A percentile compares a stretch with the other conserved stretches of the same genome.
Conservation (phyloP, 1,140 invertebrate species). For the Drosophila repletoides region DNA sequence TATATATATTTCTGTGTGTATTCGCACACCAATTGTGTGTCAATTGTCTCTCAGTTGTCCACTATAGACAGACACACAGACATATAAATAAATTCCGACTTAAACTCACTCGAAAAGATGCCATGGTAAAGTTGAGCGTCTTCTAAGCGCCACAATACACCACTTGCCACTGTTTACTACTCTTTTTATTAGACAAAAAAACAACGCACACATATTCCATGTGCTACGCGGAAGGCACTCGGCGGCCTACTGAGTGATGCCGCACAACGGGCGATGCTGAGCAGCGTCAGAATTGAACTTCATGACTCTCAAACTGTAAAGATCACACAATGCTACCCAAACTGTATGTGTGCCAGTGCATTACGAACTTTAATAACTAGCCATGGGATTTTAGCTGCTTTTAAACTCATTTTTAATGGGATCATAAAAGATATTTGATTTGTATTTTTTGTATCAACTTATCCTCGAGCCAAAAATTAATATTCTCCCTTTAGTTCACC, state of each 20-base stretch:
- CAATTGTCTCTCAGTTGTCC: conserved; percentile 7
- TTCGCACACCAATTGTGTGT: conserved; percentile 14
- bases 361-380: background rate
- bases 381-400: too few species aligned
- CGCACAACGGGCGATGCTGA: background rate
- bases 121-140: conserved; percentile 17
- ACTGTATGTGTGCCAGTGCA: background rate
- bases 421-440: too few species aligned
- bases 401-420: too few species aligned
- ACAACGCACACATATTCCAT: background rate
- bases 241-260: conserved; percentile 10
- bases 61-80: background rate
- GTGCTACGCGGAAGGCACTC: conserved; percentile 23
- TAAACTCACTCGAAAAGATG: conserved; percentile 32
- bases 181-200: conserved; percentile 3
- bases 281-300: conserved; percentile 10
- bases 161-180: conserved; percentile 10
- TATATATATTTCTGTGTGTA: background rate
- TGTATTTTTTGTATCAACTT: too few species aligned
- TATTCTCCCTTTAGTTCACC: too few species aligned
- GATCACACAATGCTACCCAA: background rate
- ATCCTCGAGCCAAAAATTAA: too few species aligned
- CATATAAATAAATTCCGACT: background rate
- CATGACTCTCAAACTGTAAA: background rate
- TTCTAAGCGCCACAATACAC: conserved; percentile 24